Conservation (phyloP, 2,888 invertebrate species). For the Melanostoma scalare region DNA sequence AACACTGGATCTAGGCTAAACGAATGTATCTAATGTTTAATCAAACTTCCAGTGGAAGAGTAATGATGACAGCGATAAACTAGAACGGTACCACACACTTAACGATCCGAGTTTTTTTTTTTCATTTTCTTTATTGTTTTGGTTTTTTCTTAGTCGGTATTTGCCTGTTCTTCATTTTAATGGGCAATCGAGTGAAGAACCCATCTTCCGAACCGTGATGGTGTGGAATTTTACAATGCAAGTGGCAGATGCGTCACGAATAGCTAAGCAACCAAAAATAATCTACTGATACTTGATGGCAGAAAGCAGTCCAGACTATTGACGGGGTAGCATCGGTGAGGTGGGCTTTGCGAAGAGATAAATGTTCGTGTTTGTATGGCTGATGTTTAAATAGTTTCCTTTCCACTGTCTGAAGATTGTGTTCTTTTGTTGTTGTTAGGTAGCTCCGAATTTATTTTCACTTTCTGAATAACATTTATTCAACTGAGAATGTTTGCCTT, state of each 20-base stretch:
- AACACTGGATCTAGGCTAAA: conserved; percentile 58
- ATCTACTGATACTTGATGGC: conserved; percentile 2
- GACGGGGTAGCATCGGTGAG: background rate
- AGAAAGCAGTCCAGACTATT: background rate
- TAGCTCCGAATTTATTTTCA: conserved; percentile 39
- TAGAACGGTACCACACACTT: conserved; percentile 54
- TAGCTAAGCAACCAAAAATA: conserved; percentile 47
- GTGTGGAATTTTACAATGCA: conserved; percentile 53
- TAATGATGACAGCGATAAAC: conserved; percentile 52
- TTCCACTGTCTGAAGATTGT: conserved; percentile 12
- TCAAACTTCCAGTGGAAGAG: conserved; percentile 55
- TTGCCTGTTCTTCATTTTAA: conserved; percentile 33
- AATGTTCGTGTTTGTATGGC: conserved; percentile 6
- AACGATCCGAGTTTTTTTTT: conserved; percentile 21
- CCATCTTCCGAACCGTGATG: conserved; percentile 21
- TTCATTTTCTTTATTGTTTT: conserved; percentile 1
- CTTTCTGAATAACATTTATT: conserved; percentile 11
- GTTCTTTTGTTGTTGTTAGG: conserved; percentile 5
- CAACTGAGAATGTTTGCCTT: conserved; percentile 16
- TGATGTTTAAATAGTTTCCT: conserved; percentile 28
- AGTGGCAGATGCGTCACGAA: conserved; percentile 67
- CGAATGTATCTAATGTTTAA: conserved; percentile 47
- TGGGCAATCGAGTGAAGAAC: conserved; percentile 15
- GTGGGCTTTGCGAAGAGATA: background rate
- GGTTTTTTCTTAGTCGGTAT: background rate